Evolutionary conservation across 2,113 vertebrate species (phyloP), one percentile per base, ranked within the genome.

Genomic region (Tiliqua scincoides): DNA sequence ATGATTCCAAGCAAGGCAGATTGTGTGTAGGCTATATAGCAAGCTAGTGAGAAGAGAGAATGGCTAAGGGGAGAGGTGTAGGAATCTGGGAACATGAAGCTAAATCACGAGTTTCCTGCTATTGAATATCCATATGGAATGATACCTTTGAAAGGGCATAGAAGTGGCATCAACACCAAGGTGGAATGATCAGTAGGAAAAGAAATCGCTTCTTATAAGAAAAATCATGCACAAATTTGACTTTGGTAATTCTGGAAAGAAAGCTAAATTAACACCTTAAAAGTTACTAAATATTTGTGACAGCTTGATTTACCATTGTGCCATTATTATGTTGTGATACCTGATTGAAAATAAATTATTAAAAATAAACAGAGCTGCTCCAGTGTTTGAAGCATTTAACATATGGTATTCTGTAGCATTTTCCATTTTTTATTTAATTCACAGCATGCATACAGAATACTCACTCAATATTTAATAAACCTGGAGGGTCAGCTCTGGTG

Each of bases 401-500:
- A 48, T 91, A 87, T 70, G 61, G 62, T 89, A 87, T 52, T 93
- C 57, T 85, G 79, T 76, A 92, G 78, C 89, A 90, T 92, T 94
- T 96, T 93, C 91, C 85, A 79, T 4, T 85, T 90, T 94, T 91
- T 92, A 85, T 94, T 94, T 94, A 93, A 91, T 94, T 90, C 91
- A 32, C 91, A 93, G 85, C 84, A 81, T 92, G 91, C 88, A 84
- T 91, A 59, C 71, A 84, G 92, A 91, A 88, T 93, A 91, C 85
- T 91, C 67, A 78, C 57, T 95, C 92, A 95, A 96, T 97, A 95
- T 95, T 95, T 96, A 96, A 94, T 96, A 95, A 96, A 96, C 94
- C 92, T 96, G 89, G 92, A 94, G 96, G 96, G 95, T 97, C 95
- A 96, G 85, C 85, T 93, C 89, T 94, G 94, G 91, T 93, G 92